A percentile compares a stretch with the other conserved stretches of the same genome.
These are phyloP conservation scores for Agrenia bidenticulata DNA, from an alignment of 2,888 invertebrate genomes.

Conservation along the genomic window DNA sequence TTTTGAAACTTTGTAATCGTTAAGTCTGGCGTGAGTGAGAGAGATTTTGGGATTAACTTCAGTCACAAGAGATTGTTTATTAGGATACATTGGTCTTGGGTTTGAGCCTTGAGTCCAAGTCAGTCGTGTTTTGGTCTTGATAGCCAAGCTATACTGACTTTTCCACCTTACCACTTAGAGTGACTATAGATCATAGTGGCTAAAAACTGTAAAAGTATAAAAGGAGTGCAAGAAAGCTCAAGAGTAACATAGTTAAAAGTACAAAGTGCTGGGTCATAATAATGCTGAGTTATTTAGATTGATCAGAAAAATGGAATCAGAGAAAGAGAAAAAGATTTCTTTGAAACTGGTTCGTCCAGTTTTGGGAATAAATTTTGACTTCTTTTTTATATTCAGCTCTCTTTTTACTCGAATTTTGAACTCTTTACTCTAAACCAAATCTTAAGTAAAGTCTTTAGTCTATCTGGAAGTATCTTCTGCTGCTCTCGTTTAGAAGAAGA, in stretches of 20 bases:
- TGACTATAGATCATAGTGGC: no score
- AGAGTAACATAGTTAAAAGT: no score
- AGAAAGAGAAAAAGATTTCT: constrained; percentile 30
- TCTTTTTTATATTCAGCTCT: constrained; percentile 11
- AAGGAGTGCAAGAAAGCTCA: no score
- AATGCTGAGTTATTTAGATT: constrained; percentile 43
- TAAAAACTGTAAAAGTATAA: no score
- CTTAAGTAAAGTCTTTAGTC: background rate
- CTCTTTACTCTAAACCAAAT: background rate
- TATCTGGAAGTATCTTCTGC: background rate
- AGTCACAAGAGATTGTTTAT: constrained; percentile 2
- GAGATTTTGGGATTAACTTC: constrained; percentile 15
- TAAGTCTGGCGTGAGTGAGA: constrained; percentile 4
- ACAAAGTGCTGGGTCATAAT: no score
- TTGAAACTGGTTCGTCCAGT: constrained; percentile 53
- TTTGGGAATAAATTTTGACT: constrained; percentile 53
- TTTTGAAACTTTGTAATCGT: background rate
- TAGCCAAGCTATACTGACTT: no score
- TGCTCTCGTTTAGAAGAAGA: constrained; percentile 12
- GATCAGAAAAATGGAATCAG: constrained; percentile 49
- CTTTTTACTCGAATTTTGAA: constrained; percentile 2
- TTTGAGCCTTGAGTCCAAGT: no score
- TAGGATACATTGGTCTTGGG: background rate
- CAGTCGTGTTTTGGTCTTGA: no score
- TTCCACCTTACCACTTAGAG: no score